These are phyloP conservation scores for Campylorhamphus procurvoides DNA, from an alignment of 2,113 vertebrate genomes.

Conservation along the genomic window DNA sequence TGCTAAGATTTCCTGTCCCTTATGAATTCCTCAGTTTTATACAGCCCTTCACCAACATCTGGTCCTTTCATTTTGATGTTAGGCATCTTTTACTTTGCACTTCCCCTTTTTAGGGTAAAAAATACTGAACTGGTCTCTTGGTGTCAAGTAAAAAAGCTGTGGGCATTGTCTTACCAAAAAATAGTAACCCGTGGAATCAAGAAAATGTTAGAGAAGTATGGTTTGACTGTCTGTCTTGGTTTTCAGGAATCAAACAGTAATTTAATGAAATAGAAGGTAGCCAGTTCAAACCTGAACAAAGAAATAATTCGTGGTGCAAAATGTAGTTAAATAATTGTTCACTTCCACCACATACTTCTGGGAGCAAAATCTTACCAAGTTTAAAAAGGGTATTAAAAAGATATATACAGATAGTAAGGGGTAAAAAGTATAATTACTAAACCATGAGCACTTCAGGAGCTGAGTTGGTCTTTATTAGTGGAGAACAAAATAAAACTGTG, in stretches of 20 bases:
- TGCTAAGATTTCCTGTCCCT: not conserved
- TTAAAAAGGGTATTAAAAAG: not conserved
- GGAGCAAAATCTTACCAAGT: not conserved
- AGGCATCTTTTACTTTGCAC: not conserved
- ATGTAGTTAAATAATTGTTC: not conserved
- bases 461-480: not conserved
- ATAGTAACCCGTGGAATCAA: not conserved
- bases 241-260: not conserved
- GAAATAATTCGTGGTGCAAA: not conserved
- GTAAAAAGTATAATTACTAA: not conserved
- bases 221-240: not conserved
- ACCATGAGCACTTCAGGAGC: not conserved
- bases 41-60: not conserved
- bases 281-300: not conserved
- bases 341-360: not conserved
- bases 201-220: not conserved
- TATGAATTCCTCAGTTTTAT: not conserved
- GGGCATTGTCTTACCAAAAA: not conserved
- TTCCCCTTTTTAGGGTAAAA: not conserved
- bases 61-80: not conserved
- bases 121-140: not conserved
- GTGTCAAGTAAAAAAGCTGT: not conserved
- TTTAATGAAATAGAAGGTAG: not conserved
- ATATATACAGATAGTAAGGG: not conserved
- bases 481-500: not conserved